Percentiles rank a stretch among this genome's conserved stretches.
Conservation (phyloP, 1,140 invertebrate species). For the Cotesia vestalis region DNA sequence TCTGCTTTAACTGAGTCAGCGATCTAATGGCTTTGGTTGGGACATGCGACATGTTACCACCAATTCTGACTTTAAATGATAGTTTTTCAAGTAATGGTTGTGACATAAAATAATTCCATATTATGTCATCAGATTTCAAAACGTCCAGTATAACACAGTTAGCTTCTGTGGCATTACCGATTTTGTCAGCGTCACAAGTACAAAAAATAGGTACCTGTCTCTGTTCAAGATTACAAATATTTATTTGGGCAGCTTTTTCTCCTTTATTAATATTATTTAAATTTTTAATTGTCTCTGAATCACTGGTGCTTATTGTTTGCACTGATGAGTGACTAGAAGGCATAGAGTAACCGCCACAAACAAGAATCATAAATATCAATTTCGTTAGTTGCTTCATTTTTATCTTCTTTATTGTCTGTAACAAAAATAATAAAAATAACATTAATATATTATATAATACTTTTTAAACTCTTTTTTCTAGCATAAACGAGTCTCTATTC, state of each 20-base stretch:
- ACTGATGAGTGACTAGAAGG: slow-evolving; percentile 41
- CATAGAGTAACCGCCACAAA: slow-evolving; percentile 43
- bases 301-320: slow-evolving; percentile 40
- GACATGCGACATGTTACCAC: slow-evolving; percentile 73
- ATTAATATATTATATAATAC: background rate
- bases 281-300: slow-evolving; percentile 43
- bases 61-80: slow-evolving; percentile 73
- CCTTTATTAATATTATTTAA: slow-evolving; percentile 30
- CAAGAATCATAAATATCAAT: slow-evolving; percentile 37
- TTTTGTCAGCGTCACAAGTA: slow-evolving; percentile 57
- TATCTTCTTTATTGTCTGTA: slow-evolving; percentile 22
- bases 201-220: slow-evolving; percentile 61
- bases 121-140: slow-evolving; percentile 70
- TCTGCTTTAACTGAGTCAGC: slow-evolving; percentile 71
- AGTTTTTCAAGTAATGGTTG: slow-evolving; percentile 76
- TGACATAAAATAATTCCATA: slow-evolving; percentile 75
- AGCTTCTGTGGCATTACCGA: slow-evolving; percentile 61
- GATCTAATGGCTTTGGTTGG: slow-evolving; percentile 74
- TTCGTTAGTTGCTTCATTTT: slow-evolving; percentile 37
- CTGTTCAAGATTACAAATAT: slow-evolving; percentile 62
- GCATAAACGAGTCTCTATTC: background rate
- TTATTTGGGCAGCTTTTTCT: slow-evolving; percentile 54
- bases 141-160: slow-evolving; percentile 75
- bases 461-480: no score
- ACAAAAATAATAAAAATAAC: slow-evolving; percentile 21